Evolutionary conservation across 2,888 invertebrate species (phyloP).

Genomic region (Eretmocerus hayati): DNA sequence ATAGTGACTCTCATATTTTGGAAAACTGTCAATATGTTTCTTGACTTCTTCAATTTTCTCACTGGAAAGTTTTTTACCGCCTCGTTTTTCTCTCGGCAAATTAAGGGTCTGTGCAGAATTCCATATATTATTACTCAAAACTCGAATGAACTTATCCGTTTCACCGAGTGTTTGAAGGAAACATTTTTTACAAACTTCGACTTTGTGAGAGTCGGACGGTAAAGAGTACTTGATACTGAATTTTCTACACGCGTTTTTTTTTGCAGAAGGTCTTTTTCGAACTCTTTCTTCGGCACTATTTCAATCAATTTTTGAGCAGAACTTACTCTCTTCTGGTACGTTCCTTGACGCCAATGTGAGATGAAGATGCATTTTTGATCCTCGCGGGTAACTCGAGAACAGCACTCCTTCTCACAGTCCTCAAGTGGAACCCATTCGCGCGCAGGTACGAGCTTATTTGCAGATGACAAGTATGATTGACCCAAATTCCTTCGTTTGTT

Average conservation of each 20-base stretch:
- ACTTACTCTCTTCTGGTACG: too few relatives aligned
- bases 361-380: too few relatives aligned
- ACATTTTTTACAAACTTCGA: neutral
- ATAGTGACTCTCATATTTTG: neutral
- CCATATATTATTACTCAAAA: neutral
- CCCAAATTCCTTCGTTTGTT: too few relatives aligned
- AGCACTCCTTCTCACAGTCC: too few relatives aligned
- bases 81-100: neutral
- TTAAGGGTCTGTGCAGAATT: neutral
- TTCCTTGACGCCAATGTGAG: too few relatives aligned
- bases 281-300: neutral
- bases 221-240: neutral
- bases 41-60: neutral
- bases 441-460: too few relatives aligned
- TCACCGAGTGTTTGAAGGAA: neutral
- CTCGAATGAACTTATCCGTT: neutral
- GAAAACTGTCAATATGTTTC: neutral
- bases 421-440: too few relatives aligned
- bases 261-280: neutral
- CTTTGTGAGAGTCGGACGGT: neutral
- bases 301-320: too few relatives aligned
- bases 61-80: neutral
- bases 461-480: too few relatives aligned
- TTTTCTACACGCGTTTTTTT: neutral
- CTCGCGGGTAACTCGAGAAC: too few relatives aligned